Percentiles rank a stretch among this genome's conserved stretches.
phyloP scores from a whole-genome alignment of 2,797 vertebrate genomes.

The Chloroceryle inda region DNA sequence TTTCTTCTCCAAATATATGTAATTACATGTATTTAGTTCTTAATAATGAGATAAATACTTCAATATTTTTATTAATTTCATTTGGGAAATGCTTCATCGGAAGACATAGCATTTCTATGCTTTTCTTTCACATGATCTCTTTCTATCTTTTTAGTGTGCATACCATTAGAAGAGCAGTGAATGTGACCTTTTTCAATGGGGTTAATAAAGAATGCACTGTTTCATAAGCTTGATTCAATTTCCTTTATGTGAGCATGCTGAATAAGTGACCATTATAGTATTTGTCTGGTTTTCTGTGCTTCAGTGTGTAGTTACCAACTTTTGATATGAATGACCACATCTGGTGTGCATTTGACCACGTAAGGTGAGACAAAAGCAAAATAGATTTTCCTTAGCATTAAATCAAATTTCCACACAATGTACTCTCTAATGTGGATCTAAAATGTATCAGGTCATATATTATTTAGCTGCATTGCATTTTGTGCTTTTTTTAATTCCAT shows the following conservation, averaged over 20 bases:
- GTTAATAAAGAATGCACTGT: constrained; percentile 80
- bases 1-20: not conserved
- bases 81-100: constrained; percentile 10
- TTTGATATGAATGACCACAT: constrained; percentile 79
- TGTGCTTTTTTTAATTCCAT: constrained; percentile 72
- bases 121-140: constrained; percentile 43
- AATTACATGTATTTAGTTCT: not conserved
- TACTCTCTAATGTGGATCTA: constrained; percentile 75
- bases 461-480: constrained; percentile 79
- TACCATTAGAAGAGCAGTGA: constrained; percentile 68
- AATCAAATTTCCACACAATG: constrained; percentile 81
- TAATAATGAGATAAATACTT: not conserved
- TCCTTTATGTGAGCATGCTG: constrained; percentile 70
- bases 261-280: constrained; percentile 78
- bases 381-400: constrained; percentile 80
- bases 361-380: constrained; percentile 83
- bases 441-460: constrained; percentile 81
- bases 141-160: constrained; percentile 45
- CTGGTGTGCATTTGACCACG: constrained; percentile 78
- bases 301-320: constrained; percentile 59
- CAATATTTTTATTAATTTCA: not conserved
- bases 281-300: constrained; percentile 66
- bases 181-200: constrained; percentile 64
- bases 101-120: not conserved
- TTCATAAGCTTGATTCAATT: constrained; percentile 81